These are phyloP conservation scores for Pipistrellus pygmaeus DNA, from an alignment of 2,797 vertebrate genomes.

Conservation along the genomic window DNA sequence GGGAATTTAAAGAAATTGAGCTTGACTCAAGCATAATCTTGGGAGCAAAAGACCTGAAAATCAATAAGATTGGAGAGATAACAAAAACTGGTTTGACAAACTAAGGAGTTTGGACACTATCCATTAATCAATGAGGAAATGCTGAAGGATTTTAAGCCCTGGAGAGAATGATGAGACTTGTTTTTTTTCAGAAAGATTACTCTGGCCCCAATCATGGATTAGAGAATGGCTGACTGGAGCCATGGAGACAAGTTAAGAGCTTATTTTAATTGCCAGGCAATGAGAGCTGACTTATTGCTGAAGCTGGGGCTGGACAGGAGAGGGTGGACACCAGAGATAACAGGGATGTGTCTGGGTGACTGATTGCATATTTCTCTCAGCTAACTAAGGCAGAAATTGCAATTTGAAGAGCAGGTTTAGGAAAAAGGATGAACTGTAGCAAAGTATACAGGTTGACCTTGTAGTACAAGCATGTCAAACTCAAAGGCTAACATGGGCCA, in stretches of 20 bases:
- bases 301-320: not conserved
- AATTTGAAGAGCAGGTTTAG: slow-evolving; percentile 12
- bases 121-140: slow-evolving; percentile 28
- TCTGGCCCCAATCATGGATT: not conserved
- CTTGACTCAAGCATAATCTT: not conserved
- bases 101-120: not conserved
- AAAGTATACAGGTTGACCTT: not conserved
- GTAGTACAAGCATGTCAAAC: not conserved
- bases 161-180: slow-evolving; percentile 43
- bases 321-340: not conserved
- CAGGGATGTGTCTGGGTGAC: not conserved
- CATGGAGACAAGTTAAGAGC: not conserved
- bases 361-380: not conserved
- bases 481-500: too few species aligned
- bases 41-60: not conserved
- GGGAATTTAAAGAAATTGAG: slow-evolving; percentile 27
- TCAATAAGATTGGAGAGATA: not conserved
- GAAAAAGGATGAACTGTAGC: not conserved
- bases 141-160: slow-evolving; percentile 48
- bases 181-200: slow-evolving; percentile 29
- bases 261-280: slow-evolving; percentile 55
- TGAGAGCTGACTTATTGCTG: not conserved
- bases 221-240: not conserved
- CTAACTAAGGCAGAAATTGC: not conserved
- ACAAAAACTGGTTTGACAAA: not conserved